Evolutionary conservation across 2,113 vertebrate species (phyloP), one percentile per base, ranked within the genome.

Genomic region (Otis tarda): DNA sequence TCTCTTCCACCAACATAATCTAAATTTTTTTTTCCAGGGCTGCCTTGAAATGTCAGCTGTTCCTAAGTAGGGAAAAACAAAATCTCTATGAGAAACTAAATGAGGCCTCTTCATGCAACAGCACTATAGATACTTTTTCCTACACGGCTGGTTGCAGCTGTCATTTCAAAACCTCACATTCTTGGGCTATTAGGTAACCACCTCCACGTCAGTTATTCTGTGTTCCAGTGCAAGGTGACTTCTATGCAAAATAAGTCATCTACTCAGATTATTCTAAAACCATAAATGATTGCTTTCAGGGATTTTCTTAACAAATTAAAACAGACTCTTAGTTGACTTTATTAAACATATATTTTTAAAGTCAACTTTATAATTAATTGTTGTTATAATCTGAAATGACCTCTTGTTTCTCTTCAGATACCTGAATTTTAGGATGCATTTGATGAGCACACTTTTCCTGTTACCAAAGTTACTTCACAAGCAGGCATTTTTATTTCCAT

Each of bases 101-200:
- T 60, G 9, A 10, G 37, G 19, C 14, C 28, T 94, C 91, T 92
- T 92, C 83, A 93, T 33, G 49, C 10, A 2, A 70, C 47, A 78
- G 52, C 55, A 57, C 33, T 67, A 47, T 63, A 80, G 28, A 88
- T 67, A n/a, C 6, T 74, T 90, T 92, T 73, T 87, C 25, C 10
- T 41, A 52, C 21, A 43, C 30, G 35, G n/a, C 47, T 60, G 67
- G 57, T 79, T 89, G 49, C 80, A 95, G 80, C 74, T 94, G 60
- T 87, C 83, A 75, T 90, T 96, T 86, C 63, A 86, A 95, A 95
- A 92, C 90, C 24, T 67, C 85, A 71, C 60, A 84, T 95, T 90
- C 86, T 86, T 93, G 37, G 27, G 9, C 22, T 67, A 60, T 93
- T 81, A 92, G 56, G 49, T 83, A 92, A 95, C 75, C 71, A 89